Evolutionary conservation across 2,797 vertebrate species (phyloP).

Genomic region (Spinus olivaceus): DNA sequence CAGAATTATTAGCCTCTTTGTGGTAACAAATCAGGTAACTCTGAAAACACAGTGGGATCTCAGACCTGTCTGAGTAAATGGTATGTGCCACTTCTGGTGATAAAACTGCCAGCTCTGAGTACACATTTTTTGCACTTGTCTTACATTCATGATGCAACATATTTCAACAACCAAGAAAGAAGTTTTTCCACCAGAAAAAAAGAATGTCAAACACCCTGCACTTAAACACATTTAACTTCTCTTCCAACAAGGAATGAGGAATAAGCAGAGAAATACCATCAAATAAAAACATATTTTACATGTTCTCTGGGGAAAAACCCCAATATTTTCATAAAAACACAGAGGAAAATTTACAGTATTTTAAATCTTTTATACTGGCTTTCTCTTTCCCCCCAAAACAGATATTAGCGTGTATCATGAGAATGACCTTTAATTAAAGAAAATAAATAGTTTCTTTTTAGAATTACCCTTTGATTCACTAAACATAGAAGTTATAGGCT

Average conservation of each 20-base stretch:
- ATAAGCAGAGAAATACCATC: not conserved
- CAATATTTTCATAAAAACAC: not conserved
- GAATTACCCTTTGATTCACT: not conserved
- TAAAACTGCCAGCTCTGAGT: not conserved
- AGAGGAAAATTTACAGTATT: not conserved
- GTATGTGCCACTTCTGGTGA: not conserved
- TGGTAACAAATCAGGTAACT: not conserved
- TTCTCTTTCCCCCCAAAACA: not conserved
- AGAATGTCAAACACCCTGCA: not conserved
- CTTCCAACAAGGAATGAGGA: not conserved
- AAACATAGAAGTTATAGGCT: not conserved
- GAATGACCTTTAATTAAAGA: not conserved
- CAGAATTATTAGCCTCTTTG: not conserved
- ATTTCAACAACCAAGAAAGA: not conserved
- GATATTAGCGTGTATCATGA: not conserved
- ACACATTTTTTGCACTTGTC: not conserved
- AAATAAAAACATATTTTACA: not conserved
- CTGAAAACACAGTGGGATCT: not conserved
- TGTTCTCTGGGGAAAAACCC: not conserved
- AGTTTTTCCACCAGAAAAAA: not conserved
- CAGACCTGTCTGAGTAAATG: not conserved
- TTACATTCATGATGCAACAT: accelerated
- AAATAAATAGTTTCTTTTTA: not conserved
- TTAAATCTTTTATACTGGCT: not conserved
- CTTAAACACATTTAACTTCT: not conserved